Evolutionary conservation across 92 coral and sea anemone genomes (phyloP).

Genomic region (Phenganax stokvisi): DNA sequence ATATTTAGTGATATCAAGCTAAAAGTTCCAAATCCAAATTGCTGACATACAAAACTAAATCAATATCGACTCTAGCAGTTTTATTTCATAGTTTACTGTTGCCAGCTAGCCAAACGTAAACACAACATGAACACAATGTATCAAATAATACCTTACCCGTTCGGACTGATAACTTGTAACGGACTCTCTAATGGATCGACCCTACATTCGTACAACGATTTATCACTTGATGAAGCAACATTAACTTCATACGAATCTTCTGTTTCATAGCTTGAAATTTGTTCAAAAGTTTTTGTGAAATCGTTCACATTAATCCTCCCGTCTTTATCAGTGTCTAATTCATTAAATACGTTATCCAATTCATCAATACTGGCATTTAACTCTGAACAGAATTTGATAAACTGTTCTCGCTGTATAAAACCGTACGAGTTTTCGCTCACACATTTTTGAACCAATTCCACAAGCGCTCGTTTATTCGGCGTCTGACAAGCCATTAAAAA

Average conservation of each 20-base stretch:
- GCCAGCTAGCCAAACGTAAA: neutral
- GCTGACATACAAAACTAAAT: neutral
- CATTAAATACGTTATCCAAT: conserved; percentile 55
- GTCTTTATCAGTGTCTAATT: conserved; percentile 84
- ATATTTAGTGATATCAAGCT: too few relatives aligned
- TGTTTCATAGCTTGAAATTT: conserved; percentile 51
- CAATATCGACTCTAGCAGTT: neutral
- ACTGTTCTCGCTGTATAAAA: conserved; percentile 68
- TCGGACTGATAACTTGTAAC: conserved; percentile 14
- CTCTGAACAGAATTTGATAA: conserved; percentile 69
- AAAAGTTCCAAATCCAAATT: too few relatives aligned
- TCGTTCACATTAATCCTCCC: conserved; percentile 74
- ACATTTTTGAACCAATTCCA: conserved; percentile 21
- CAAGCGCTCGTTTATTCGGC: conserved; percentile 7
- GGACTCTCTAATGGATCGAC: conserved; percentile 24
- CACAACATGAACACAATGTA: neutral
- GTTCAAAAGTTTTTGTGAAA: conserved; percentile 65
- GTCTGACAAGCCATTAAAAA: neutral
- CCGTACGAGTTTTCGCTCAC: conserved; percentile 40
- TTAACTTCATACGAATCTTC: neutral
- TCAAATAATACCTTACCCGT: neutral
- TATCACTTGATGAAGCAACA: neutral
- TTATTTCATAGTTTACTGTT: neutral
- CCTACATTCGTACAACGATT: conserved; percentile 28
- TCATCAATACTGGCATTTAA: conserved; percentile 57